Percentiles rank a stretch among this genome's conserved stretches.
These are phyloP conservation scores for Plemyria rubiginata DNA, from an alignment of 2,888 invertebrate species.

Conservation along the genomic window DNA sequence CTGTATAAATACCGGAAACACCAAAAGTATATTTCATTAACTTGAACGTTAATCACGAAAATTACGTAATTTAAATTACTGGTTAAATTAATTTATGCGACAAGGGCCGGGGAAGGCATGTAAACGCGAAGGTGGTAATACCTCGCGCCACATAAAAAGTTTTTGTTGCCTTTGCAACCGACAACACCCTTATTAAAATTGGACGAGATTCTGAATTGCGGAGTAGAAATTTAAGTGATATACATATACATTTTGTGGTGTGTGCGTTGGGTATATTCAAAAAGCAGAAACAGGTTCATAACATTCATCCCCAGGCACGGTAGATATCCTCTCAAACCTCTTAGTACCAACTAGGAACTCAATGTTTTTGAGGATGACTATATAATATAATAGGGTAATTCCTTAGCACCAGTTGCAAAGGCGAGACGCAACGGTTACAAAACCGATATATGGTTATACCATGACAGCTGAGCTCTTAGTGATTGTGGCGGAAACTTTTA, in stretches of 20 bases:
- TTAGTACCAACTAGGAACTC: too few species aligned
- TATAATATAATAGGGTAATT: constrained; percentile 15
- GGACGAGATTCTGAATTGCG: constrained; percentile 21
- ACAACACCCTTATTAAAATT: constrained; percentile 40
- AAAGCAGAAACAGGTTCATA: too few species aligned
- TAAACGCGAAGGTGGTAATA: constrained; percentile 38
- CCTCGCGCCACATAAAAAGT: constrained; percentile 38
- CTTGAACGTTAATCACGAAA: constrained; percentile 11
- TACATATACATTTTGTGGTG: constrained; percentile 1
- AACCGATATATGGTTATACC: constrained; percentile 83
- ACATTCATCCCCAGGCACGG: too few species aligned
- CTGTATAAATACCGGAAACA: background rate
- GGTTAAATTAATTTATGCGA: constrained; percentile 36
- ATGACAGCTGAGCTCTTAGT: constrained; percentile 85
- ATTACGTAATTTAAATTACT: constrained; percentile 32
- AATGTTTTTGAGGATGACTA: too few species aligned
- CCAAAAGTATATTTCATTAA: background rate
- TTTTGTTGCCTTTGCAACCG: constrained; percentile 35
- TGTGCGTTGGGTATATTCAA: too few species aligned
- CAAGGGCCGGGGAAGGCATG: constrained; percentile 34
- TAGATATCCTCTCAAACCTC: too few species aligned
- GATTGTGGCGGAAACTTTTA: constrained; percentile 85
- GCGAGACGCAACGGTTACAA: constrained; percentile 71
- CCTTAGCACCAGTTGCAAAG: constrained; percentile 40
- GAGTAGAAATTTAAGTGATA: constrained; percentile 15